Percentiles rank a stretch among this genome's conserved stretches.
These are phyloP conservation scores for Chinchilla lanigera DNA, from an alignment of 2,113 vertebrate genomes.

Conservation along the genomic window DNA sequence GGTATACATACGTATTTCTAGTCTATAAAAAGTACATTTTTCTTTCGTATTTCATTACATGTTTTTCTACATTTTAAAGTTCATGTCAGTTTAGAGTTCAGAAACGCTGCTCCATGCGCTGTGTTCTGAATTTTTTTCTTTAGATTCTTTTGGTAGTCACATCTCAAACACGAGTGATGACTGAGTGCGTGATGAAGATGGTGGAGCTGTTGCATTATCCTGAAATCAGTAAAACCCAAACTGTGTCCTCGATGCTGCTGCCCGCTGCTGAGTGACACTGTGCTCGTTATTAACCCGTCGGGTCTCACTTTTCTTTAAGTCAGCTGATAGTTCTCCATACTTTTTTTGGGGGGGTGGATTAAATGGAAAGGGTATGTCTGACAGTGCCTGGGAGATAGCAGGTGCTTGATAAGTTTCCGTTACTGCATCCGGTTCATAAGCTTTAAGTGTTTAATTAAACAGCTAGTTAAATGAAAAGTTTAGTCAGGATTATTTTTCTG, in stretches of 20 bases:
- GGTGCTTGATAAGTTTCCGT: slow-evolving; percentile 36
- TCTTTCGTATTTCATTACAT: slow-evolving; percentile 51
- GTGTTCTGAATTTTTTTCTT: slow-evolving; percentile 34
- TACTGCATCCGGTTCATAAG: neutral
- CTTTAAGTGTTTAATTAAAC: slow-evolving; percentile 14
- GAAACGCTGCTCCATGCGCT: neutral
- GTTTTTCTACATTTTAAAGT: slow-evolving; percentile 40
- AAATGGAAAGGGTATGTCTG: neutral
- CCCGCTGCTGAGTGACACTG: neutral
- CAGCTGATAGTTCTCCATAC: neutral
- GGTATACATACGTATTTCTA: neutral
- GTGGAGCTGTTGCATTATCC: slow-evolving; percentile 15
- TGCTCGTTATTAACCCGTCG: neutral
- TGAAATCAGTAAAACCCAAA: slow-evolving; percentile 20
- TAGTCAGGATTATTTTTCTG: neutral
- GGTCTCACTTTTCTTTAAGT: slow-evolving; percentile 12
- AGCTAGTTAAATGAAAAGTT: neutral
- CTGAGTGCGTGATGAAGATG: slow-evolving; percentile 28
- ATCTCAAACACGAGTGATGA: slow-evolving; percentile 18
- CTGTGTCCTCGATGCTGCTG: neutral
- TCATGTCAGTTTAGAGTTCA: slow-evolving; percentile 57
- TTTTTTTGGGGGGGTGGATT: neutral
- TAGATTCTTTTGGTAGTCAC: slow-evolving; percentile 48
- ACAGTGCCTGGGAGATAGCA: neutral
- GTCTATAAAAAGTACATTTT: slow-evolving; percentile 55